A percentile compares a stretch with the other conserved stretches of the same genome.
Evolutionary conservation across 1,140 invertebrate genomes (phyloP).

Genomic region (Lepidurus couesii): DNA sequence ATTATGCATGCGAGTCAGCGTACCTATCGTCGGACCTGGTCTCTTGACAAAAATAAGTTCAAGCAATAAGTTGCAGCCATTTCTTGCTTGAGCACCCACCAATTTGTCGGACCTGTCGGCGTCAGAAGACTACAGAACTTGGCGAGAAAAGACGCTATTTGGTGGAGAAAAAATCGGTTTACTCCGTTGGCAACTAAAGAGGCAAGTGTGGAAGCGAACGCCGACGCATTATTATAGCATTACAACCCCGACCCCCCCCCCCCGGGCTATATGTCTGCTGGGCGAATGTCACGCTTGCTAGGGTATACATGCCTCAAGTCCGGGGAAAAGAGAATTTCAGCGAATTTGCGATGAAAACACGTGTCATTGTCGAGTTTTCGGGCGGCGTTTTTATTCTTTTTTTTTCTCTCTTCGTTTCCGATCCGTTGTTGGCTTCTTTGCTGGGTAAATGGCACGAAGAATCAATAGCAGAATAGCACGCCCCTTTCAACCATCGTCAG

Average conservation of each 20-base stretch:
- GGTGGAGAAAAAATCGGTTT: not conserved
- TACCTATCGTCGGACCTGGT: not conserved
- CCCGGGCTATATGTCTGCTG: not conserved
- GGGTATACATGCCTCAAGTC: not conserved
- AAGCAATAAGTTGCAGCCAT: slow-evolving; percentile 4
- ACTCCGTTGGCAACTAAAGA: not conserved
- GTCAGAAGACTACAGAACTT: not conserved
- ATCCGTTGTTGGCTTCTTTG: not conserved
- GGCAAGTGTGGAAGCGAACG: not conserved
- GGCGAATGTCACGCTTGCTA: not conserved
- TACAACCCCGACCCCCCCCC: too few relatives aligned
- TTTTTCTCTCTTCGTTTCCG: not conserved
- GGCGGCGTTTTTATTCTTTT: not conserved
- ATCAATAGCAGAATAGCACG: not conserved
- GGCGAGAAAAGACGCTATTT: slow-evolving; percentile 1
- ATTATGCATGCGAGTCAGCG: not conserved
- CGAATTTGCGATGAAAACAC: not conserved
- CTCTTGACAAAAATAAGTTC: slow-evolving; percentile 10
- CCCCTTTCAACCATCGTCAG: not conserved
- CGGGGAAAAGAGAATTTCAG: not conserved
- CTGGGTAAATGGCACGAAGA: not conserved
- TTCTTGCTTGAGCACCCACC: not conserved
- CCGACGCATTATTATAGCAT: not conserved
- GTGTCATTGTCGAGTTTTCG: not conserved
- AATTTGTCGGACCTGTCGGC: not conserved